Conservation (phyloP, 2,797 vertebrate species). For the Lacerta viridis region DNA sequence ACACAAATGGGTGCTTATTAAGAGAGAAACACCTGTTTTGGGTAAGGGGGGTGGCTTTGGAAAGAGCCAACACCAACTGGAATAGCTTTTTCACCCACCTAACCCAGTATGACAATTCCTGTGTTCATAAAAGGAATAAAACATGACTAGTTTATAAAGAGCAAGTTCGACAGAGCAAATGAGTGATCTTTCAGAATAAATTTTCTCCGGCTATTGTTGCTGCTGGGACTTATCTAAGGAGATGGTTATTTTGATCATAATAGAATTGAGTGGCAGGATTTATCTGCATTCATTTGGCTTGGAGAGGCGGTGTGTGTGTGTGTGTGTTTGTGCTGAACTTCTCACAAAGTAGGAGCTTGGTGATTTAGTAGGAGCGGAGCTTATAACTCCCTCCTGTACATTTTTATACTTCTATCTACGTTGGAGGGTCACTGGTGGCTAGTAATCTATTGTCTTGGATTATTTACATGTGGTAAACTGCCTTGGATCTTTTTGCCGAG, state of each 20-base stretch:
- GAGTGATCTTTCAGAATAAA: constrained; percentile 67
- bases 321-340: neutral
- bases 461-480: neutral
- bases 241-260: constrained; percentile 65
- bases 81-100: constrained; percentile 32
- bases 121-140: constrained; percentile 45
- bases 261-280: constrained; percentile 60
- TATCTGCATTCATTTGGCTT: constrained; percentile 64
- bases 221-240: constrained; percentile 67
- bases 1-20: constrained; percentile 73
- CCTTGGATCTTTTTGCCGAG: neutral
- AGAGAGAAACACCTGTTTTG: constrained; percentile 47
- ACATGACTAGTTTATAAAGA: constrained; percentile 43
- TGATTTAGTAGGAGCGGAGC: constrained; percentile 52
- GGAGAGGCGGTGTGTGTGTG: neutral
- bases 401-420: neutral
- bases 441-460: neutral
- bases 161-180: constrained; percentile 48
- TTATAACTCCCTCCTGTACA: constrained; percentile 11
- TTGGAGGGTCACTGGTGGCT: fast-evolving
- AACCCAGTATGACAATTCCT: constrained; percentile 12
- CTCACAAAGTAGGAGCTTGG: neutral
- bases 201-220: constrained; percentile 67
- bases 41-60: constrained; percentile 31
- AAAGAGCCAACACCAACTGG: constrained; percentile 32